Conservation (phyloP, 1,140 invertebrate genomes). For the Frieseomelitta varia region DNA sequence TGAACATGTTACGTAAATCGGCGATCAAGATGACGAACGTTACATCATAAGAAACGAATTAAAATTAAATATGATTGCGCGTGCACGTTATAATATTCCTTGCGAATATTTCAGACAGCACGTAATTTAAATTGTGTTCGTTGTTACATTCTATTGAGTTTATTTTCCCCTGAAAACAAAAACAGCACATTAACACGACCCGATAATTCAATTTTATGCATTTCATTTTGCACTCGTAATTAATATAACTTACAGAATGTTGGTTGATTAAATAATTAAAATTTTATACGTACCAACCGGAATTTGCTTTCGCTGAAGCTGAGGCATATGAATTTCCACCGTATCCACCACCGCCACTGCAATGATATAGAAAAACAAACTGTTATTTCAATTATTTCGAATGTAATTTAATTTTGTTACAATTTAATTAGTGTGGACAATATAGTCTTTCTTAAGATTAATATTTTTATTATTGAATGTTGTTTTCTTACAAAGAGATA, state of each 20-base stretch:
- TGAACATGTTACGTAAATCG: conserved; percentile 31
- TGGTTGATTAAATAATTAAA: not conserved
- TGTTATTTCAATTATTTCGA: not conserved
- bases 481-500: not conserved
- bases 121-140: not conserved
- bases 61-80: not conserved
- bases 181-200: not conserved
- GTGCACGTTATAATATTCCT: not conserved
- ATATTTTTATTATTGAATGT: not conserved
- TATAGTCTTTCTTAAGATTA: not conserved
- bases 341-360: conserved; percentile 42
- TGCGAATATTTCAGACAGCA: conserved; percentile 28
- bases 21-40: conserved; percentile 26
- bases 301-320: conserved; percentile 59
- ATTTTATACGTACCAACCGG: conserved; percentile 52
- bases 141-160: conserved; percentile 2
- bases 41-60: not conserved
- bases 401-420: not conserved
- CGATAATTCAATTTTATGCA: no score
- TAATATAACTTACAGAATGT: no score
- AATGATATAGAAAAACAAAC: not conserved
- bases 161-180: conserved; percentile 51
- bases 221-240: no score
- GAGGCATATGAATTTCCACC: conserved; percentile 56
- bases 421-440: not conserved